Base-by-base conservation (phyloP, 2,888 invertebrate species). In the Xanthorhoe designata region DNA sequence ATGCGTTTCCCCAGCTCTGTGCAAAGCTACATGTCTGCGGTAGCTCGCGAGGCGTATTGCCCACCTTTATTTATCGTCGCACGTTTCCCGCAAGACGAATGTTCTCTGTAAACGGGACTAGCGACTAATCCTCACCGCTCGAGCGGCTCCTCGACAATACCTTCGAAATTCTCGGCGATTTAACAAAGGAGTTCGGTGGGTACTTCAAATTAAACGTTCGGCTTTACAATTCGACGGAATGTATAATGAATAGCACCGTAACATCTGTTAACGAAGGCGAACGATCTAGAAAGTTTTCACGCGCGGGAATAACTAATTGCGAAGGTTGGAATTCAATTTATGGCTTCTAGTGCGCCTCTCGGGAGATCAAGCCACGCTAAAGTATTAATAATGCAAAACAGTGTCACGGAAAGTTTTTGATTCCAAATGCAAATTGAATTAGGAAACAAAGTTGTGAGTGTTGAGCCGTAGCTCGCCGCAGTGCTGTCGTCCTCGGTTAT, bases 251-350 rank as follows among this genome's bases (percentile, higher is more conserved):
- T 92, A 91, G 91, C 92, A 88, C 91, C 92, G 93, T 92, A 93
- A 93, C 93, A 93, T 92, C 92, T 92, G 93, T 92, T 92, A 93
- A 93, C 93, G 92, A 93, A 92, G 91, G 92, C 93, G 89, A 92
- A 91, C 91, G 93, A 93, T 93, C 93, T 92, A 89, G 85, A 92
- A 93, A 93, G 92, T 92, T 93, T 92, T 92, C 92, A 92, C 92
- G 92, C 93, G 92, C 93, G 91, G 92, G 92, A 92, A 92, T 92
- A 91, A 92, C 92, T 92, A 93, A 93, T 93, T 93, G 92, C 92
- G 91, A 92, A 92, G 91, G 92, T 90, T 91, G 90, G 89, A 91
- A 93, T 93, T 92, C 92, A 92, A 93, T 93, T 93, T 92, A 92
- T 92, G 86, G 91, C 90, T 91, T 89, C 91, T 92, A 91, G 91